Evolutionary conservation across 2,888 invertebrate species (phyloP).

Genomic region (Cryptocephalus primarius): DNA sequence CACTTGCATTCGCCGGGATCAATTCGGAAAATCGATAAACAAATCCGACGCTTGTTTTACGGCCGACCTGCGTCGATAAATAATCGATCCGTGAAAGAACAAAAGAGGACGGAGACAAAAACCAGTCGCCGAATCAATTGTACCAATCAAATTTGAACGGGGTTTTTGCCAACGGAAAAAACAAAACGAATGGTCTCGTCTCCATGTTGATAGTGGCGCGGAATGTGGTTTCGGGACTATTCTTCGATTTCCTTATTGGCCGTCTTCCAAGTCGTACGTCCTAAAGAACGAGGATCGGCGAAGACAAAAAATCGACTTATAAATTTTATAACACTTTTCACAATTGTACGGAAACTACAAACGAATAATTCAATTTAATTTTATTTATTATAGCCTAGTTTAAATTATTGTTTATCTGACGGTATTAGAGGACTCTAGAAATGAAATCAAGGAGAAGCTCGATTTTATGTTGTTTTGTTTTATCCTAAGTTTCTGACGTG

Average conservation of each 20-base stretch:
- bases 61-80: conserved; percentile 16
- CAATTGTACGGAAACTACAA: too few species aligned
- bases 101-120: conserved; percentile 29
- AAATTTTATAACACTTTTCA: too few species aligned
- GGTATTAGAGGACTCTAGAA: too few species aligned
- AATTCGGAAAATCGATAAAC: conserved; percentile 6
- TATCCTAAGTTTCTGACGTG: too few species aligned
- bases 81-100: conserved; percentile 24
- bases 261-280: neutral
- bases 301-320: too few species aligned
- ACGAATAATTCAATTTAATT: too few species aligned
- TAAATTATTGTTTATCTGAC: too few species aligned
- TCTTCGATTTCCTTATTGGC: conserved; percentile 17
- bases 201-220: conserved; percentile 21
- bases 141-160: conserved; percentile 31
- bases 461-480: too few species aligned
- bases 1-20: conserved; percentile 9
- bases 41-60: neutral
- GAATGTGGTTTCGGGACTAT: conserved; percentile 14
- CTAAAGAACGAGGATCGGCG: too few species aligned
- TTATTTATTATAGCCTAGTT: too few species aligned
- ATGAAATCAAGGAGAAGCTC: too few species aligned
- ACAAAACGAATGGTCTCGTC: conserved; percentile 13
- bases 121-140: conserved; percentile 34
- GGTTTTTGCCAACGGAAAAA: conserved; percentile 23